A percentile compares a stretch with the other conserved stretches of the same genome.
These are phyloP conservation scores for Jordanella pulchra DNA, from an alignment of 2,797 vertebrate genomes.

Conservation along the genomic window DNA sequence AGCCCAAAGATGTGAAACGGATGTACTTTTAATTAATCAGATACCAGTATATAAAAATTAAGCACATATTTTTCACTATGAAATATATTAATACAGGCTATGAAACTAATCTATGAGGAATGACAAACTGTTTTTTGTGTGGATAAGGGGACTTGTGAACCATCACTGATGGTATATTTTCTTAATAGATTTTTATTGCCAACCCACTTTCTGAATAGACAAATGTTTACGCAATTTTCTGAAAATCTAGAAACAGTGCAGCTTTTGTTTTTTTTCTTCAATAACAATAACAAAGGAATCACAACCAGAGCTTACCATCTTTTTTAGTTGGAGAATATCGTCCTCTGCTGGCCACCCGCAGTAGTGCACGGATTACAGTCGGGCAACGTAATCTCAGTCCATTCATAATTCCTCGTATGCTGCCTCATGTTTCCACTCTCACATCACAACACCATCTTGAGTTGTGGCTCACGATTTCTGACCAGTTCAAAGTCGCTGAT, in stretches of 20 bases:
- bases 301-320: constrained; percentile 56
- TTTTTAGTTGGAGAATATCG: constrained; percentile 51
- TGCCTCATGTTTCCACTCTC: constrained; percentile 31
- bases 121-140: neutral
- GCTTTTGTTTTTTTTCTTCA: neutral
- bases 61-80: neutral
- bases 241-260: constrained; percentile 1
- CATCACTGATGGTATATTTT: neutral
- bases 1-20: neutral
- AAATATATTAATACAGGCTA: neutral
- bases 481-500: constrained; percentile 1
- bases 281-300: neutral
- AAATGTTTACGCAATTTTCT: neutral
- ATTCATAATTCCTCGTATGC: constrained; percentile 67
- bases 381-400: constrained; percentile 50
- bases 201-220: neutral
- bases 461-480: constrained; percentile 6
- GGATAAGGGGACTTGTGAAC: neutral
- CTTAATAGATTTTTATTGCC: neutral
- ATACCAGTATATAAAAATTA: neutral
- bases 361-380: constrained; percentile 45
- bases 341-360: constrained; percentile 56
- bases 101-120: neutral
- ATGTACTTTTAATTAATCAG: neutral
- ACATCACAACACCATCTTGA: constrained; percentile 8